These are phyloP conservation scores for Xiphophorus couchianus DNA, from an alignment of 2,113 vertebrate species.

Conservation along the genomic window DNA sequence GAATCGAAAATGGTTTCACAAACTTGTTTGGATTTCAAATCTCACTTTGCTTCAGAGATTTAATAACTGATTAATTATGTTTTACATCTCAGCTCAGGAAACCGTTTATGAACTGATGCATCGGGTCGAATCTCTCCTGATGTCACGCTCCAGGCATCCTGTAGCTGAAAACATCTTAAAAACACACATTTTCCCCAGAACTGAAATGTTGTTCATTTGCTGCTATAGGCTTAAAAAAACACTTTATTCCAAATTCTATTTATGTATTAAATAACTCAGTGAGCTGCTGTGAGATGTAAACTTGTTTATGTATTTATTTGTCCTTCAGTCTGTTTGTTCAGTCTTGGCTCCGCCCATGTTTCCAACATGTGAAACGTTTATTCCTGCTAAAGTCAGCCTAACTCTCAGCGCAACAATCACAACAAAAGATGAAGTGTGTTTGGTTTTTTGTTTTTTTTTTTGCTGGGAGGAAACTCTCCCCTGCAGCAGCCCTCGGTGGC, in stretches of 20 bases:
- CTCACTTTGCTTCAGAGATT: neutral
- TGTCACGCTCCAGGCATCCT: no score
- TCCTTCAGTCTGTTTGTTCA: no score
- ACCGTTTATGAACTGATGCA: neutral
- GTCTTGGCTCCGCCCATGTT: no score
- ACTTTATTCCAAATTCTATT: neutral
- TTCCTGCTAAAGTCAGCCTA: neutral
- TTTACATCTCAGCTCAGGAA: neutral
- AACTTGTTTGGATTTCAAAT: neutral
- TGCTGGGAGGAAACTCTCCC: neutral
- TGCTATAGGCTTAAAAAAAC: neutral
- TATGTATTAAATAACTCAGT: neutral
- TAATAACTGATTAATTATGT: neutral
- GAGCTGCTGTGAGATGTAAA: neutral
- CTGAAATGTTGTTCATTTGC: neutral
- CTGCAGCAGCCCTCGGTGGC: neutral
- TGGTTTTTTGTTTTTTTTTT: neutral
- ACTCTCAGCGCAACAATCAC: neutral
- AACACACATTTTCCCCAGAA: no score
- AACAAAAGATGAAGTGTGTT: neutral
- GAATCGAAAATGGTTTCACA: neutral
- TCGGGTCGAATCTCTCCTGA: no score
- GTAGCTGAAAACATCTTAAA: no score
- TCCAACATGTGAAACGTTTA: neutral
- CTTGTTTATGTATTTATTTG: no score